phyloP scores from a whole-genome alignment of 2,797 vertebrate species.

The Toxotes lorentzi region DNA sequence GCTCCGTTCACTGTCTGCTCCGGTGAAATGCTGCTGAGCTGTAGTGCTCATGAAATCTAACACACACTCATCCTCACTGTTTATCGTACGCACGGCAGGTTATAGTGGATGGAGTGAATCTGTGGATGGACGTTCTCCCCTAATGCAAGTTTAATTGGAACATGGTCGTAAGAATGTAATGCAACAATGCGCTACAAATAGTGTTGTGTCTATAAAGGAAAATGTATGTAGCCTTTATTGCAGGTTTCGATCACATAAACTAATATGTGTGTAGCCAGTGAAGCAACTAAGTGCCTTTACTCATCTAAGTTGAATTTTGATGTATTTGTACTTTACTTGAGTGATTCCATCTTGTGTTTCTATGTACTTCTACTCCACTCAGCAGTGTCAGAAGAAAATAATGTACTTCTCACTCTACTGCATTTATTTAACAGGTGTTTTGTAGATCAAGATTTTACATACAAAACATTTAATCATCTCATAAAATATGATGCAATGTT shows the following conservation, averaged over 20 bases:
- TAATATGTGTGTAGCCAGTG: slow-evolving; percentile 4
- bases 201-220: slow-evolving; percentile 11
- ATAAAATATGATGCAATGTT: background rate
- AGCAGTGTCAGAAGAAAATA: background rate
- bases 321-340: background rate
- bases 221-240: slow-evolving; percentile 15
- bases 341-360: background rate
- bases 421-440: background rate
- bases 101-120: slow-evolving; percentile 36
- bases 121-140: slow-evolving; percentile 21
- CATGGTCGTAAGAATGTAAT: slow-evolving; percentile 28
- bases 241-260: slow-evolving; percentile 42
- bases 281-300: slow-evolving; percentile 10
- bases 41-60: slow-evolving; percentile 53
- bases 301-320: background rate
- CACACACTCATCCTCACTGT: slow-evolving; percentile 44
- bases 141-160: slow-evolving; percentile 59
- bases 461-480: background rate
- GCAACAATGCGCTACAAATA: slow-evolving; percentile 31
- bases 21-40: slow-evolving; percentile 53
- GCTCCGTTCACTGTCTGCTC: slow-evolving; percentile 4
- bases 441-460: background rate
- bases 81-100: slow-evolving; percentile 19
- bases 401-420: background rate
- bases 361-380: background rate